A percentile compares a stretch with the other conserved stretches of the same genome.
Conservation (phyloP, 2,113 vertebrate species). For the Notothenia coriiceps region DNA sequence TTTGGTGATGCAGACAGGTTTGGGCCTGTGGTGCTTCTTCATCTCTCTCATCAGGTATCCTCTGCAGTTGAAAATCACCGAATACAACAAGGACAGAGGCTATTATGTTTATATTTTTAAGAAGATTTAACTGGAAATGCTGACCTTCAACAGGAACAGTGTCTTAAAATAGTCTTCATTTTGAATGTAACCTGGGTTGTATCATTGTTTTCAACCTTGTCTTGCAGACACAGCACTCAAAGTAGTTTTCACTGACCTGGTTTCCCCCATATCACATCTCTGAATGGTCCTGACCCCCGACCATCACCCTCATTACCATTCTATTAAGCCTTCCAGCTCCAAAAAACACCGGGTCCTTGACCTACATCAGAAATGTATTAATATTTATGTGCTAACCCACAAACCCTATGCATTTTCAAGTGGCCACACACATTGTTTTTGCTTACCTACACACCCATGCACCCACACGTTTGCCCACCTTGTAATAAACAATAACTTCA, state of each 20-base stretch:
- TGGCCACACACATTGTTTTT: background rate
- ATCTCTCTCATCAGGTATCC: slow-evolving; percentile 16
- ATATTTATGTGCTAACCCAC: slow-evolving; percentile 60
- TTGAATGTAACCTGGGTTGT: background rate
- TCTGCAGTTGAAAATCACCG: slow-evolving; percentile 8
- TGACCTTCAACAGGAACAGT: background rate
- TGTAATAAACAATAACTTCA: background rate
- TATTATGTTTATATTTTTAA: background rate
- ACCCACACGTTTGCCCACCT: background rate
- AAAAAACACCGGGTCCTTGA: slow-evolving; percentile 40
- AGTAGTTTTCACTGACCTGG: slow-evolving; percentile 15
- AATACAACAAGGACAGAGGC: slow-evolving; percentile 23
- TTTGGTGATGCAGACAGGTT: background rate
- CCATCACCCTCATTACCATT: slow-evolving; percentile 58
- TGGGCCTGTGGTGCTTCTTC: slow-evolving; percentile 4
- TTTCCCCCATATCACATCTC: slow-evolving; percentile 28
- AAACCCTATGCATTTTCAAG: slow-evolving; percentile 26
- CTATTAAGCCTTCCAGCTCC: slow-evolving; percentile 21
- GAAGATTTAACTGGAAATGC: background rate
- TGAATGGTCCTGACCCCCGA: slow-evolving; percentile 43
- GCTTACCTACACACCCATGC: background rate
- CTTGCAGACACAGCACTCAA: background rate
- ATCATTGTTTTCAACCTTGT: background rate
- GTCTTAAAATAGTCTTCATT: background rate
- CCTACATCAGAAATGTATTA: slow-evolving; percentile 46